These are phyloP conservation scores for Grammomys surdaster DNA, from an alignment of 2,113 vertebrate genomes.

Conservation along the genomic window DNA sequence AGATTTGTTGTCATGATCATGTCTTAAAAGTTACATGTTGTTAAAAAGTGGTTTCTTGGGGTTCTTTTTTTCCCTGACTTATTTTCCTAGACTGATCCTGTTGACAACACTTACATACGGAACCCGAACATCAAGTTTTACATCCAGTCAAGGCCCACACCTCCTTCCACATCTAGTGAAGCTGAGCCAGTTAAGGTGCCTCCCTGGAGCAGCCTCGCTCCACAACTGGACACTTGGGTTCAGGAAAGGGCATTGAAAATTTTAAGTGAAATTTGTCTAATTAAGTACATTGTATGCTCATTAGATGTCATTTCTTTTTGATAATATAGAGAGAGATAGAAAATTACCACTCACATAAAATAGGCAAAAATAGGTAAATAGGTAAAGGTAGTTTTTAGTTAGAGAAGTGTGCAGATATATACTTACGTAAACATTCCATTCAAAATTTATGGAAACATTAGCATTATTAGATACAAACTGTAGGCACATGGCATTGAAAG, in stretches of 20 bases:
- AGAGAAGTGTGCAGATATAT: not conserved
- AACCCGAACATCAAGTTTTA: conserved; percentile 93
- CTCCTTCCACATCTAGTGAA: conserved; percentile 94
- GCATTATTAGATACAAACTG: not conserved
- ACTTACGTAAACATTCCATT: not conserved
- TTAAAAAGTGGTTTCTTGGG: conserved; percentile 79
- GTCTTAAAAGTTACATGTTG: conserved; percentile 69
- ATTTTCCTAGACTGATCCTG: conserved; percentile 92
- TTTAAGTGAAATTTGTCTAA: conserved; percentile 50
- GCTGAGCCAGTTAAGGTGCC: conserved; percentile 94
- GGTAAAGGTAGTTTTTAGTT: not conserved
- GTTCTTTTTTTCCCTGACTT: conserved; percentile 68
- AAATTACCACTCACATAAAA: not conserved
- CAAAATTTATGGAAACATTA: not conserved
- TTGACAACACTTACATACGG: conserved; percentile 93
- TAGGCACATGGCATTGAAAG: not conserved
- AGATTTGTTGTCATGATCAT: conserved; percentile 52
- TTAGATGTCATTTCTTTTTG: conserved; percentile 4
- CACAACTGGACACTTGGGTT: conserved; percentile 60
- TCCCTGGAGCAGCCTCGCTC: conserved; percentile 54
- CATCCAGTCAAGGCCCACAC: conserved; percentile 92
- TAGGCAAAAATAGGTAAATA: not conserved
- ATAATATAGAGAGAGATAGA: not conserved
- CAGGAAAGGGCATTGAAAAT: conserved; percentile 53
- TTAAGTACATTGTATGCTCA: not conserved